A percentile compares a stretch with the other conserved stretches of the same genome.
Conservation (phyloP, 2,797 vertebrate genomes). For the Acridotheres tristis region DNA sequence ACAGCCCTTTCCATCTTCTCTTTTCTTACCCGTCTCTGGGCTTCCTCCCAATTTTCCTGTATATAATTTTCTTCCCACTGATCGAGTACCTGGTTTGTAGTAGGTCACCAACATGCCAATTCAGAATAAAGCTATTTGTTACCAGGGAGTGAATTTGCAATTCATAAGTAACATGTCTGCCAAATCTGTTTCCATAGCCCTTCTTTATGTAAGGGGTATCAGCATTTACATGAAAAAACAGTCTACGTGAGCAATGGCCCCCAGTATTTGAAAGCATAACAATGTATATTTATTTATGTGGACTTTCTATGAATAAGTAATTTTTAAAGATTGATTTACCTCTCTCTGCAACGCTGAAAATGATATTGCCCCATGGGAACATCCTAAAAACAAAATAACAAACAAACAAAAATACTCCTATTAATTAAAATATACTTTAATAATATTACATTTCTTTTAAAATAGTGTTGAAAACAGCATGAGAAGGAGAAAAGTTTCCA, state of each 20-base stretch:
- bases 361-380: conserved; percentile 93
- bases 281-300: not conserved
- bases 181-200: not conserved
- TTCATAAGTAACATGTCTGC: not conserved
- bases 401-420: not conserved
- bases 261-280: not conserved
- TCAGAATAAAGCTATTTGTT: not conserved
- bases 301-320: not conserved
- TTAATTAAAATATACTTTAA: not conserved
- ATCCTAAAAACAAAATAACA: conserved; percentile 74
- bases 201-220: not conserved
- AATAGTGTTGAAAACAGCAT: not conserved
- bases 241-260: not conserved
- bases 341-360: conserved; percentile 88
- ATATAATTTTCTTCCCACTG: not conserved
- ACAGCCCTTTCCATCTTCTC: not conserved
- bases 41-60: not conserved
- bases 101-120: not conserved
- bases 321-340: conserved; percentile 30
- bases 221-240: not conserved
- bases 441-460: not conserved
- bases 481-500: not conserved
- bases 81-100: not conserved
- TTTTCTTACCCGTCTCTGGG: not conserved
- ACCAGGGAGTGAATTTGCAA: not conserved